These are phyloP conservation scores for Cosmia trapezina DNA, from an alignment of 2,888 invertebrate species.

Conservation along the genomic window DNA sequence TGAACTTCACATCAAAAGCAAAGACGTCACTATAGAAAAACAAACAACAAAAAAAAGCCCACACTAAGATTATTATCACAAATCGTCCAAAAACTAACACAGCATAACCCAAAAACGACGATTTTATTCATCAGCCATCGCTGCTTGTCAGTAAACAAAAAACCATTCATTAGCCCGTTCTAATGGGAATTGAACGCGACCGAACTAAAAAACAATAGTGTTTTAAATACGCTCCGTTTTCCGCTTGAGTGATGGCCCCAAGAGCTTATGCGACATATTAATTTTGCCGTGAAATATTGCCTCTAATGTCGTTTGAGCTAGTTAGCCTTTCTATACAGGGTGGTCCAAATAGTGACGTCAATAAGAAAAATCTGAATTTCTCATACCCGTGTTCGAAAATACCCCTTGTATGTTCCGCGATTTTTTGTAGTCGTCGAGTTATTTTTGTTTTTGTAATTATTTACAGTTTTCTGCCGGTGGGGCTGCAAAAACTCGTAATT, in stretches of 20 bases:
- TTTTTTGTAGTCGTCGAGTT: no score
- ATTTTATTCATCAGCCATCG: constrained; percentile 63
- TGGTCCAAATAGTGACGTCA: no score
- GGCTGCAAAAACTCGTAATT: no score
- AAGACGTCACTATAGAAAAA: background rate
- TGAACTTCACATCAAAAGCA: background rate
- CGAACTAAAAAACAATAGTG: constrained; percentile 68
- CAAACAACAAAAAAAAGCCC: constrained; percentile 19
- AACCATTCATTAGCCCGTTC: constrained; percentile 64
- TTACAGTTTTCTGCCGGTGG: no score
- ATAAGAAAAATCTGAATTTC: no score
- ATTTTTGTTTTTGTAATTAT: no score
- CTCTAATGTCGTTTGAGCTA: constrained; percentile 21
- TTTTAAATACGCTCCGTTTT: constrained; percentile 73
- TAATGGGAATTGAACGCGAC: constrained; percentile 81
- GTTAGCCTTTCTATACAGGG: background rate
- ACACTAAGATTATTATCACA: constrained; percentile 30
- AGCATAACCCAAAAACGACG: constrained; percentile 47
- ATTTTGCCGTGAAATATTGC: constrained; percentile 60
- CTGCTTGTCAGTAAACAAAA: constrained; percentile 63
- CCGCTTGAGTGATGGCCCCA: constrained; percentile 66
- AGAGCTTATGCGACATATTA: constrained; percentile 63
- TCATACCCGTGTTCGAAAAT: no score
- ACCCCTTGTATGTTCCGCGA: no score
- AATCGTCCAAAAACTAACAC: constrained; percentile 38